These are phyloP conservation scores for Phthorimaea operculella DNA, from an alignment of 1,140 invertebrate species.

Conservation along the genomic window DNA sequence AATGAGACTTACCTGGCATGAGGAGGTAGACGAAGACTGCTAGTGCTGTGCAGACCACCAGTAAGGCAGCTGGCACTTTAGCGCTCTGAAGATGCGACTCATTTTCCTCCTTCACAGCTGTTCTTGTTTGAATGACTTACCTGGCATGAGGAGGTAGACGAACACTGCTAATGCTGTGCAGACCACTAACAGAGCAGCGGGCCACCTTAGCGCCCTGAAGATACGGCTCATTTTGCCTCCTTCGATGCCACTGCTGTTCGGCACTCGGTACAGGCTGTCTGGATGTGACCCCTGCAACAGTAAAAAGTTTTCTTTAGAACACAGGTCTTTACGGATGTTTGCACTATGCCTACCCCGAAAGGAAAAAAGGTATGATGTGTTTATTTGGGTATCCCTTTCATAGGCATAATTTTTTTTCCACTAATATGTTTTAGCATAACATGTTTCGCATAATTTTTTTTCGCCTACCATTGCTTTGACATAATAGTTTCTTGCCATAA, in stretches of 20 bases:
- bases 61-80: slow-evolving; percentile 44
- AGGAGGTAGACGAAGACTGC: slow-evolving; percentile 64
- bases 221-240: slow-evolving; percentile 30
- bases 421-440: too few species aligned
- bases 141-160: slow-evolving; percentile 65
- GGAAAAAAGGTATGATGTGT: not conserved
- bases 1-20: slow-evolving; percentile 63
- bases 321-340: not conserved
- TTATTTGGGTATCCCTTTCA: too few species aligned
- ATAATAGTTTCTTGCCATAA: too few species aligned
- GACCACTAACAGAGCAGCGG: slow-evolving; percentile 47
- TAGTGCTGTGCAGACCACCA: slow-evolving; percentile 54
- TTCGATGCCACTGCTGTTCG: slow-evolving; percentile 25
- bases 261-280: slow-evolving; percentile 61
- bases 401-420: too few species aligned
- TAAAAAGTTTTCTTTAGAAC: slow-evolving; percentile 4
- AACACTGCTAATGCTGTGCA: slow-evolving; percentile 59
- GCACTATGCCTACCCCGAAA: too few species aligned
- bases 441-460: too few species aligned
- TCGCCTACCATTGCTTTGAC: too few species aligned
- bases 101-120: too few species aligned
- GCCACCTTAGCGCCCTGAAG: slow-evolving; percentile 57
- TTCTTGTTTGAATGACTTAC: too few species aligned
- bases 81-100: too few species aligned
- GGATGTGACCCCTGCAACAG: slow-evolving; percentile 62